These are phyloP conservation scores for Ennomos fuscantarius DNA, from an alignment of 2,888 invertebrate species.

Conservation along the genomic window DNA sequence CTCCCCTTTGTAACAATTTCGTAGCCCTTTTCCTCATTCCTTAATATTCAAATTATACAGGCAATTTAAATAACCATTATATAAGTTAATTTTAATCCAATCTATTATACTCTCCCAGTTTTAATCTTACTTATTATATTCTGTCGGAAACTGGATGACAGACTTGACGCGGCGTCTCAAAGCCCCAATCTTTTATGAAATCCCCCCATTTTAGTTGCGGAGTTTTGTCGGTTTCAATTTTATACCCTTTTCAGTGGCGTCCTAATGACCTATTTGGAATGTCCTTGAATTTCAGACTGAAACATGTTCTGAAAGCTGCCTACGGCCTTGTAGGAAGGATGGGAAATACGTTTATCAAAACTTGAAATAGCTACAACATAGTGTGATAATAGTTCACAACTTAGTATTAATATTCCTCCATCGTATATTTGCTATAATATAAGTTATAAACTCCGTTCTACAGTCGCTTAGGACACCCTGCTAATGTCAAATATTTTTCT, in stretches of 20 bases:
- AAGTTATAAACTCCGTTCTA: no score
- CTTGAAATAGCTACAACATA: no score
- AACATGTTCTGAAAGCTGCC: not conserved
- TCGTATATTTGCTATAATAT: no score
- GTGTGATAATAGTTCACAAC: not conserved
- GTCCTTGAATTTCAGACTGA: conserved; percentile 5
- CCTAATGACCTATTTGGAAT: conserved; percentile 12
- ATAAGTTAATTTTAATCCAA: conserved; percentile 1
- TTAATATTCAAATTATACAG: no score
- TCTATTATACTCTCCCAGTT: conserved; percentile 1
- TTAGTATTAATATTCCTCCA: not conserved
- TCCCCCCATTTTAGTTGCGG: conserved; percentile 4
- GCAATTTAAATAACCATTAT: no score
- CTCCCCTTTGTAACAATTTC: no score
- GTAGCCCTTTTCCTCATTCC: no score
- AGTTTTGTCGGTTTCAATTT: conserved; percentile 13
- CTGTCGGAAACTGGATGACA: conserved; percentile 8
- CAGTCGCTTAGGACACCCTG: no score
- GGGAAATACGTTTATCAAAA: no score
- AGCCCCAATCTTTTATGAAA: conserved; percentile 4
- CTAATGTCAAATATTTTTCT: no score
- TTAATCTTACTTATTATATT: conserved; percentile 7
- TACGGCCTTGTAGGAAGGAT: not conserved
- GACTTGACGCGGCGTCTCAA: conserved; percentile 2
- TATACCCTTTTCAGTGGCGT: conserved; percentile 7